Base-by-base conservation (phyloP, 2,888 invertebrate species). In the Chrysopilus asiliformis region DNA sequence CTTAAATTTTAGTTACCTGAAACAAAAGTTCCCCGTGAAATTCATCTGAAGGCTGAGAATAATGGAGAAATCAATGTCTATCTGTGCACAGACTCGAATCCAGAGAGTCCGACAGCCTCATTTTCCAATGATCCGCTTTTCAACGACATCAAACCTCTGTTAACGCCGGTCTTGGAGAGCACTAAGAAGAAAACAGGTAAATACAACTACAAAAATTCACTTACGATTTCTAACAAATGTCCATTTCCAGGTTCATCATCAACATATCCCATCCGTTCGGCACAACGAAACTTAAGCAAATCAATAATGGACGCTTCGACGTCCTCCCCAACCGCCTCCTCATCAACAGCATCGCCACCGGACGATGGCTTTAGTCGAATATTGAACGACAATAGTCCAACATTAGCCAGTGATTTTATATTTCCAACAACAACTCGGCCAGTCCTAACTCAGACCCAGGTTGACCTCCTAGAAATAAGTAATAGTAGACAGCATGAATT, bases 51-150 rank as follows among this genome's bases (percentile, higher is more conserved):
- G 65, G 86, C 90, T 49, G 76, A 79, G 51, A 76, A 79, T 47
- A 76, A 79, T 48, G 91, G 89, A 39, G 89, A 91, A 63, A 93
- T 94, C 48, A 91, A 93, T 67, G 94, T 94, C 41, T 93, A 84
- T 68, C 73, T 94, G 45, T 93, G 91, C 70, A 91, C 90, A 32
- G 90, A 93, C 53, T 76, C 76, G 53, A 69, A 60, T 42, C 57
- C 62, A 15, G 62, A 60, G 47, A 65, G 49, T 46, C 58, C 61
- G 37, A n/a, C n/a, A n/a, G 57, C 59, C 33, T 50, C 53, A 41
- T 49, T 66, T 56, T 43, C 64, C 52, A 46, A 60, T 58, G 78
- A 79, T 57, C 72, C 75, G 28, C 57, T 78, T 39, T 61, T 76
- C 44, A 72, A 74, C 52, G 73, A 74, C 55, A 72, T 74, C 51